phyloP scores from a whole-genome alignment of 2,113 vertebrate species.

The Orthochromis indermauri region DNA sequence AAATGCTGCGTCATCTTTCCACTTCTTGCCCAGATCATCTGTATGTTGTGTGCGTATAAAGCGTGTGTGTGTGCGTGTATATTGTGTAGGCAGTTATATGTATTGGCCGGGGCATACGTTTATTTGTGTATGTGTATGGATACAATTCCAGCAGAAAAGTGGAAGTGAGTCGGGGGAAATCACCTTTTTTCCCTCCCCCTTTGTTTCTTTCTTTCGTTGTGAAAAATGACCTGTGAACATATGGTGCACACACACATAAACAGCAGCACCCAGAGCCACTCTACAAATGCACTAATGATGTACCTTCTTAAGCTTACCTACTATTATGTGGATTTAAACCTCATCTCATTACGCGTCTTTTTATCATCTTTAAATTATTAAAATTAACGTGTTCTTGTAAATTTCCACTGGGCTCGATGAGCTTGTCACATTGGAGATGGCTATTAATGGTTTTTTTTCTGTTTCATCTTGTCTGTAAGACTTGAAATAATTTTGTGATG shows the following conservation, averaged over 20 bases:
- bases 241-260: neutral
- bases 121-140: neutral
- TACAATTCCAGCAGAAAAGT: neutral
- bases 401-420: neutral
- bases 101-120: neutral
- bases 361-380: neutral
- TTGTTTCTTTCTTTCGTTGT: constrained; percentile 22
- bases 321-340: neutral
- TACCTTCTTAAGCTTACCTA: neutral
- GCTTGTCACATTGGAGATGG: neutral
- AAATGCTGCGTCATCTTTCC: constrained; percentile 27
- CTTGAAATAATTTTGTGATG: constrained; percentile 5
- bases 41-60: neutral
- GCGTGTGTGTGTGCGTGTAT: neutral
- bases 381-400: neutral
- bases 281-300: neutral
- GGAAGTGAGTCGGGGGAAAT: constrained; percentile 50
- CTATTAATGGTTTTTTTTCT: neutral
- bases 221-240: constrained; percentile 41
- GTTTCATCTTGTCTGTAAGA: neutral
- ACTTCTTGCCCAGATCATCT: constrained; percentile 16
- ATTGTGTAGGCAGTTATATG: neutral
- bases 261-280: constrained; percentile 2
- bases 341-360: neutral
- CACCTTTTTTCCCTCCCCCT: neutral